Percentiles rank a stretch among this genome's conserved stretches.
Conservation (phyloP, 2,797 vertebrate genomes). For the Paguma larvata region DNA sequence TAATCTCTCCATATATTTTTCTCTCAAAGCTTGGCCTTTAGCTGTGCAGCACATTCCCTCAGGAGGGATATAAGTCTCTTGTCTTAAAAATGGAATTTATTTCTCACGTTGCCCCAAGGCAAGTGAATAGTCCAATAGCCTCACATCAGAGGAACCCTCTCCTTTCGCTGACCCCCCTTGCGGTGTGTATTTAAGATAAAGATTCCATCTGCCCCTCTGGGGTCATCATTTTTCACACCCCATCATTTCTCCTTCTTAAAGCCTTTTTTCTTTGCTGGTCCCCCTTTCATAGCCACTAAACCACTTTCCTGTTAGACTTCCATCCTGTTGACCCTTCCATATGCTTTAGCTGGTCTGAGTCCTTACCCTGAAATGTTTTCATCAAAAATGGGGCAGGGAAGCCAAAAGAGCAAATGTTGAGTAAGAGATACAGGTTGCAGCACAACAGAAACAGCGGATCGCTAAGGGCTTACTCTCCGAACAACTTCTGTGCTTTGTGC, state of each 20-base stretch:
- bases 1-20: slow-evolving; percentile 54
- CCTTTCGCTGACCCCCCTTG: not conserved
- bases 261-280: not conserved
- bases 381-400: not conserved
- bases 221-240: not conserved
- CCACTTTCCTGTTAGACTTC: not conserved
- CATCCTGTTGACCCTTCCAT: not conserved
- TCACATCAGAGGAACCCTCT: not conserved
- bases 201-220: not conserved
- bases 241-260: not conserved
- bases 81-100: slow-evolving; percentile 67
- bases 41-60: not conserved
- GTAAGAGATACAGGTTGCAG: not conserved
- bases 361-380: slow-evolving; percentile 14
- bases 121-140: not conserved
- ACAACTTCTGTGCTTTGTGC: not conserved
- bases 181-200: not conserved
- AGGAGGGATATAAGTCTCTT: slow-evolving; percentile 56
- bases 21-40: slow-evolving; percentile 23
- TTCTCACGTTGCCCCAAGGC: slow-evolving; percentile 49
- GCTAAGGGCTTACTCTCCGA: not conserved
- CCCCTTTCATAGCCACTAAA: not conserved
- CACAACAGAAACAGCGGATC: not conserved
- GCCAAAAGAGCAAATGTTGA: not conserved
- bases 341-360: not conserved